These are phyloP conservation scores for Ia io DNA, from an alignment of 2,113 vertebrate species.

Conservation along the genomic window DNA sequence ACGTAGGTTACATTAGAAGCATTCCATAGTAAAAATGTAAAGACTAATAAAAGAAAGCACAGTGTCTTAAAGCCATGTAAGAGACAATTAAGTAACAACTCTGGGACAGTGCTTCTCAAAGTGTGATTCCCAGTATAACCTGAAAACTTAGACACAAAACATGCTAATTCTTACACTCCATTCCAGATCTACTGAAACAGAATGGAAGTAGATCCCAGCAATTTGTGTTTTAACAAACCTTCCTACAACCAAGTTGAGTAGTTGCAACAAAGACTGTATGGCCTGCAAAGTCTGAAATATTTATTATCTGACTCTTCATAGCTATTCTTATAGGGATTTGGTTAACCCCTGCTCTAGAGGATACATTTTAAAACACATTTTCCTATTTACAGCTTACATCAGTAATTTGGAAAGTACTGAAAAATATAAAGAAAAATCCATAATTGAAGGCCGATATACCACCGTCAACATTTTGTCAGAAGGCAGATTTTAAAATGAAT, in stretches of 20 bases:
- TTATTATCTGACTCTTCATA: neutral
- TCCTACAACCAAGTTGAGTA: neutral
- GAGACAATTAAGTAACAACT: neutral
- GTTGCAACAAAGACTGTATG: neutral
- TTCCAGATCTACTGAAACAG: neutral
- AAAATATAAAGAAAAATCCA: conserved; percentile 8
- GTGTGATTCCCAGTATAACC: neutral
- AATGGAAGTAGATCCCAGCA: neutral
- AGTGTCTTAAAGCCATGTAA: neutral
- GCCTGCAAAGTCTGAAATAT: neutral
- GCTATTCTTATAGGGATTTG: neutral
- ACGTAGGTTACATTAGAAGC: neutral
- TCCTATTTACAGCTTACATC: conserved; percentile 22
- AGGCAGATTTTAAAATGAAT: conserved; percentile 6
- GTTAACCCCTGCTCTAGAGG: neutral
- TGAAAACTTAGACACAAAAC: neutral
- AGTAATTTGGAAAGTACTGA: neutral
- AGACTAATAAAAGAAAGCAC: neutral
- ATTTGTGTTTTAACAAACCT: conserved; percentile 12
- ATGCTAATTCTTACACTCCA: neutral
- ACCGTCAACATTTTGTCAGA: neutral
- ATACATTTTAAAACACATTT: conserved; percentile 6
- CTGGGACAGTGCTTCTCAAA: neutral
- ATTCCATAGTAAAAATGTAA: conserved; percentile 11
- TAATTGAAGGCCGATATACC: neutral